Evolutionary conservation across 2,888 invertebrate species (phyloP).

Genomic region (Drosophila anomalipes): DNA sequence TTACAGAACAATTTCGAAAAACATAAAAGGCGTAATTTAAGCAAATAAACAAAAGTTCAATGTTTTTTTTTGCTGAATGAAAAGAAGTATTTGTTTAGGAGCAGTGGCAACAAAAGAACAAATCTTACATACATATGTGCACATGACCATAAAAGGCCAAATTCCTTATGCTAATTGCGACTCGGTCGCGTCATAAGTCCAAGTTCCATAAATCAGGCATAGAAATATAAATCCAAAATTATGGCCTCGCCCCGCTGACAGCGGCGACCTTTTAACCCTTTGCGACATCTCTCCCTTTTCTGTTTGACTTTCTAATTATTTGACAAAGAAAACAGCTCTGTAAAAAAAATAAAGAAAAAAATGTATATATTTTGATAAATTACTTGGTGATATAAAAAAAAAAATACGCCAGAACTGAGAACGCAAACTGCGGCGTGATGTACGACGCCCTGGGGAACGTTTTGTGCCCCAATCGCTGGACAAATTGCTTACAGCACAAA

Average conservation of each 20-base stretch:
- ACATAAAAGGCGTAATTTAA: slow-evolving; percentile 32
- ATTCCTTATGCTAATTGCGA: slow-evolving; percentile 45
- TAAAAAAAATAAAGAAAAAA: slow-evolving; percentile 24
- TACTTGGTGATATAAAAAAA: slow-evolving; percentile 36
- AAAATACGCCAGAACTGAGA: slow-evolving; percentile 6
- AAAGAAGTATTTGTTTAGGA: slow-evolving; percentile 62
- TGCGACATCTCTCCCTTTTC: slow-evolving; percentile 18
- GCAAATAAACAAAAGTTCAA: slow-evolving; percentile 36
- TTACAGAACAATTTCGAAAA: slow-evolving; percentile 55
- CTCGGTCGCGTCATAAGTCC: slow-evolving; percentile 26
- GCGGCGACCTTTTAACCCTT: slow-evolving; percentile 72
- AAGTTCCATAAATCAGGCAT: slow-evolving; percentile 64
- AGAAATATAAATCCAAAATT: slow-evolving; percentile 56
- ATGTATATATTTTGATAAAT: slow-evolving; percentile 55
- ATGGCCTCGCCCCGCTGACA: slow-evolving; percentile 66
- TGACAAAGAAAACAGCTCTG: slow-evolving; percentile 38
- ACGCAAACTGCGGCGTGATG: slow-evolving; percentile 54
- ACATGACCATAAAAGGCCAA: slow-evolving; percentile 38
- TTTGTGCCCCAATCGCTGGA: slow-evolving; percentile 54
- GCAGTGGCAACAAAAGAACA: not conserved
- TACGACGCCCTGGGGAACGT: slow-evolving; percentile 74
- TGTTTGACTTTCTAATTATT: slow-evolving; percentile 69
- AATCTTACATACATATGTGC: slow-evolving; percentile 13
- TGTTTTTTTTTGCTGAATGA: slow-evolving; percentile 44
- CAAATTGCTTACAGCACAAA: slow-evolving; percentile 75